Conservation (phyloP, 2,888 invertebrate species). For the Orthosia cruda region DNA sequence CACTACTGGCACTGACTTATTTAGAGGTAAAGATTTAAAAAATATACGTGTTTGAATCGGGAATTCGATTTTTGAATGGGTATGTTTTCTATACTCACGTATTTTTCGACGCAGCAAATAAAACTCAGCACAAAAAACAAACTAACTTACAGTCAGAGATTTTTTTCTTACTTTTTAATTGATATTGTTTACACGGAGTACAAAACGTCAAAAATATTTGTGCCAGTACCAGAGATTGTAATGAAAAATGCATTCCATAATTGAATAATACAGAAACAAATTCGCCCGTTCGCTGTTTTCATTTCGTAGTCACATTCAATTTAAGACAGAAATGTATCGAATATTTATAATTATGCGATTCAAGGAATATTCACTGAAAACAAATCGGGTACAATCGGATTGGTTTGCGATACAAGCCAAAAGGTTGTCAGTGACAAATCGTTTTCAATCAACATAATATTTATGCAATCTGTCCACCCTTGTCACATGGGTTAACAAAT, state of each 20-base stretch:
- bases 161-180: too few species aligned
- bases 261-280: slow-evolving; percentile 3
- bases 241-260: slow-evolving; percentile 3
- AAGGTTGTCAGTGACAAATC: slow-evolving; percentile 6
- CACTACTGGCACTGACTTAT: not conserved
- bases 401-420: not conserved
- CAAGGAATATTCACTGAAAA: not conserved
- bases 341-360: slow-evolving; percentile 1
- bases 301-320: not conserved
- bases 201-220: not conserved
- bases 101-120: too few species aligned
- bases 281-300: not conserved
- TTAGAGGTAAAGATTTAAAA: not conserved
- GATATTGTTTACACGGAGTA: too few species aligned
- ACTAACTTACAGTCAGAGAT: too few species aligned
- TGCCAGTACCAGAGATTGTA: not conserved
- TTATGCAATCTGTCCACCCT: slow-evolving; percentile 10
- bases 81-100: too few species aligned
- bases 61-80: not conserved
- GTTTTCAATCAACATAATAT: slow-evolving; percentile 18
- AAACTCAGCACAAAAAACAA: too few species aligned
- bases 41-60: not conserved
- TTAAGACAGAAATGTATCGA: not conserved
- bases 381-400: slow-evolving; percentile 5
- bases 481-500: not conserved